Base-by-base conservation (phyloP, 2,888 invertebrate species). In the Lasioglossum lativentre region DNA sequence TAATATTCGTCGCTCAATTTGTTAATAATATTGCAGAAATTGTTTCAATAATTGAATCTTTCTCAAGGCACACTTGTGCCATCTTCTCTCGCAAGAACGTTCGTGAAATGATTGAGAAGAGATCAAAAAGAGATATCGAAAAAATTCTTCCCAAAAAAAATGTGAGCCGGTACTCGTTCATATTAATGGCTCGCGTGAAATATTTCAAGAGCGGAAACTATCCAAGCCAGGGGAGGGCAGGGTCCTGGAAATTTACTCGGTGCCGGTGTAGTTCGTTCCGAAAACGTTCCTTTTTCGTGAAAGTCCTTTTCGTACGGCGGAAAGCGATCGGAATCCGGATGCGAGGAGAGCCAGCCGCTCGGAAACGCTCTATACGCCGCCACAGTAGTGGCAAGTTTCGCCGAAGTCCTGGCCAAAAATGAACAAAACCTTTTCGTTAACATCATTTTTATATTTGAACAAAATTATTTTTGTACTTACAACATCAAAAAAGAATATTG, bases 291-390 rank as follows among this genome's bases (percentile, higher is more conserved):
- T 27, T 14, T 59, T 59, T 59, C 59, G 59, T 27, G 73, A 72
- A 80, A 85, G 84, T 86, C 87, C 83, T 86, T 71, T 82, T 80
- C 86, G 88, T 82, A 83, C 78, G 86, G 81, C 82, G 77, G 88
- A 86, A 87, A 86, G 79, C 85, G 87, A 88, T 89, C 87, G 90
- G 90, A 91, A 91, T 90, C 81, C 89, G 86, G 86, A 91, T 88
- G 89, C 90, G 84, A 76, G 85, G 86, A 86, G 87, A 92, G 81
- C 85, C 92, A 86, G 85, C 83, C 85, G 89, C 79, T 86, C 90
- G 86, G 86, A 88, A 92, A 89, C 88, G 88, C 71, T 91, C 88
- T 90, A 90, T 92, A 92, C 91, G 87, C 79, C 81, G 83, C 82
- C 82, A 45, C 45, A 16, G 83, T 19, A 52, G 23, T n/a, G 23